Evolutionary conservation across 2,113 vertebrate species (phyloP).

Genomic region (Centropus unirufus): DNA sequence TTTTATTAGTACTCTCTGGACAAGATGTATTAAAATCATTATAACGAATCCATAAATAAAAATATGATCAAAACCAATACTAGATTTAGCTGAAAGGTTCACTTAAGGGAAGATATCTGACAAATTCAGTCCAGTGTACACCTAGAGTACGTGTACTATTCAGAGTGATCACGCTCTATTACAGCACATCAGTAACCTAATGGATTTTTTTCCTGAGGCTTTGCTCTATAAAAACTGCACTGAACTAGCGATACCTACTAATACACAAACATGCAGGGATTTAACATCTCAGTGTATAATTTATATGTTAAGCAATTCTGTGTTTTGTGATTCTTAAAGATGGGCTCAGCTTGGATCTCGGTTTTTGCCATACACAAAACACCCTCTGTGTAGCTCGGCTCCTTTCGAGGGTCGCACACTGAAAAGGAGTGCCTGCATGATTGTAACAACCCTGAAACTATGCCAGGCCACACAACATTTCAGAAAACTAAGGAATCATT

Average conservation of each 20-base stretch:
- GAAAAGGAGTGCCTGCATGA: background rate
- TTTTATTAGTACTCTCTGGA: background rate
- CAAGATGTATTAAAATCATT: background rate
- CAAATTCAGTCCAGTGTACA: background rate
- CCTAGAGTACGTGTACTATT: background rate
- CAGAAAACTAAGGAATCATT: background rate
- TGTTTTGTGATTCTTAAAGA: background rate
- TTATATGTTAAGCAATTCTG: background rate
- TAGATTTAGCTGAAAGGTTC: background rate
- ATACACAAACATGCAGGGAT: background rate
- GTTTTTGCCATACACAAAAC: background rate
- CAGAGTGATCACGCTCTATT: background rate
- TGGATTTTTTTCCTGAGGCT: background rate
- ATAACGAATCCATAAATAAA: background rate
- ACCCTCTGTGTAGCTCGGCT: background rate
- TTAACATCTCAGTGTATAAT: background rate
- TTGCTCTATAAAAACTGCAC: background rate
- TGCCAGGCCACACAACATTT: background rate
- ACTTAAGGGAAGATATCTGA: background rate
- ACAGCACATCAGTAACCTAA: background rate
- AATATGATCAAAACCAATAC: background rate
- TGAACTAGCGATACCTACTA: background rate
- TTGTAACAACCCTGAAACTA: background rate
- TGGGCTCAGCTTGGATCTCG: background rate
- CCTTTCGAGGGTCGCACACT: rapidly evolving